These are phyloP conservation scores for Astreopora myriophthalma DNA, from an alignment of 64 coral and sea anemone species.

Conservation along the genomic window DNA sequence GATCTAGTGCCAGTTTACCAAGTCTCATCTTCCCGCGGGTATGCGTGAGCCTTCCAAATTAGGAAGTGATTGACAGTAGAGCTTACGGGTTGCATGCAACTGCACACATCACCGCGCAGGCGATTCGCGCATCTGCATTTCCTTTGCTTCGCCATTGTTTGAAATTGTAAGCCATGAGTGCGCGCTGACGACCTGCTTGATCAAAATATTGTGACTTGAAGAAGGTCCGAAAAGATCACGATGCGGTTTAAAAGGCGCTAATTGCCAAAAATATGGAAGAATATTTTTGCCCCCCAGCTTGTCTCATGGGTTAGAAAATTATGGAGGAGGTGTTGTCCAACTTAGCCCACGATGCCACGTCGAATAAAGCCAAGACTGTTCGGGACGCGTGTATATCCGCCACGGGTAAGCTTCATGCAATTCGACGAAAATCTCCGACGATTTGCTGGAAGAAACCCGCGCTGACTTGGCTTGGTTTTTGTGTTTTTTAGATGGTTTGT, in stretches of 20 bases:
- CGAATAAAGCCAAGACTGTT: conserved; percentile 75
- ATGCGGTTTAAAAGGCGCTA: not conserved
- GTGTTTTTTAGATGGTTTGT: conserved; percentile 73
- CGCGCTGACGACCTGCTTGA: conserved; percentile 35
- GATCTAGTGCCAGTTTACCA: too few species aligned
- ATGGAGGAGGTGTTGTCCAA: conserved; percentile 88
- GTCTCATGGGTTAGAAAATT: conserved; percentile 49
- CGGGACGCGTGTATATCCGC: conserved; percentile 85
- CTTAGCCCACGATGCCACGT: conserved; percentile 88
- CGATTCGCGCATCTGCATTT: conserved; percentile 49
- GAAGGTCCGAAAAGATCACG: not conserved
- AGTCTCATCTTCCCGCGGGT: not conserved
- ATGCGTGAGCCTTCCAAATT: conserved; percentile 38
- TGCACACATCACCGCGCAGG: conserved; percentile 60
- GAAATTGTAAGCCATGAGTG: conserved; percentile 9
- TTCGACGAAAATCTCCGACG: not conserved
- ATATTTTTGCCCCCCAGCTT: not conserved
- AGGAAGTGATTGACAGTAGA: conserved; percentile 61
- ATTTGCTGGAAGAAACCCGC: not conserved
- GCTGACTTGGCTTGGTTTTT: conserved; percentile 33
- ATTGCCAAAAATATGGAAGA: not conserved
- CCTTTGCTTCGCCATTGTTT: conserved; percentile 53
- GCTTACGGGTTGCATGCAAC: conserved; percentile 61
- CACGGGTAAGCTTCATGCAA: conserved; percentile 71
- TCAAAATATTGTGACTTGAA: conserved; percentile 50